Conservation (phyloP, 2,888 invertebrate genomes). For the Pterostichus niger region DNA sequence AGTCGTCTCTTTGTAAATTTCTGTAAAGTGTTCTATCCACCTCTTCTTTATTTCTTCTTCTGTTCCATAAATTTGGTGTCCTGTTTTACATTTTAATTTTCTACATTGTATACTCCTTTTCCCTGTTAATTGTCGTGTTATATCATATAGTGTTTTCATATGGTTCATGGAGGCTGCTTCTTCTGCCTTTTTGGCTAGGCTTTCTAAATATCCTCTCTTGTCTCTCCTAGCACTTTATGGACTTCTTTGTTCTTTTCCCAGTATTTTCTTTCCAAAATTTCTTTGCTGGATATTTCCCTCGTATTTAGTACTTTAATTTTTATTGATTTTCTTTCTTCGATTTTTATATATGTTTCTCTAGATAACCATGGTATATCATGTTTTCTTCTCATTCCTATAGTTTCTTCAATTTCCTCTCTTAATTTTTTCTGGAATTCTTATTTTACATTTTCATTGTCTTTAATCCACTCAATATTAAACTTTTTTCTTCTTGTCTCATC, state of each 20-base stretch:
- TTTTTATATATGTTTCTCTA: no score
- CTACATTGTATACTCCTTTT: neutral
- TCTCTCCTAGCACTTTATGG: neutral
- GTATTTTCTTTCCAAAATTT: neutral
- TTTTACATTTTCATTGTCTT: neutral
- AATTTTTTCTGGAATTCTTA: no score
- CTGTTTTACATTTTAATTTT: neutral
- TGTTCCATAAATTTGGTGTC: conserved; percentile 3
- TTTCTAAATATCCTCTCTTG: no score
- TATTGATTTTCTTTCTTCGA: conserved; percentile 10
- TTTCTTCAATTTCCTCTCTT: neutral
- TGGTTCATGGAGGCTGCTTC: neutral
- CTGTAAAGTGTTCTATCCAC: conserved; percentile 10
- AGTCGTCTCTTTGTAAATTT: conserved; percentile 1
- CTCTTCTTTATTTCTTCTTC: neutral
- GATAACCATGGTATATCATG: conserved; percentile 22
- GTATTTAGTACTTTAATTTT: conserved; percentile 7
- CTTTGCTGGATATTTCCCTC: no score
- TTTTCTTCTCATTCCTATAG: conserved; percentile 19
- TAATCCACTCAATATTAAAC: neutral
- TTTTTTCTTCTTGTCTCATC: neutral
- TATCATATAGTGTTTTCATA: neutral
- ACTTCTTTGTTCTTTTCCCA: conserved; percentile 14
- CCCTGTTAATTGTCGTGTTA: conserved; percentile 1
- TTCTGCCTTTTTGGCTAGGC: no score